Evolutionary conservation across 1,140 invertebrate species (phyloP).

Genomic region (Drosophila subpulchrella): DNA sequence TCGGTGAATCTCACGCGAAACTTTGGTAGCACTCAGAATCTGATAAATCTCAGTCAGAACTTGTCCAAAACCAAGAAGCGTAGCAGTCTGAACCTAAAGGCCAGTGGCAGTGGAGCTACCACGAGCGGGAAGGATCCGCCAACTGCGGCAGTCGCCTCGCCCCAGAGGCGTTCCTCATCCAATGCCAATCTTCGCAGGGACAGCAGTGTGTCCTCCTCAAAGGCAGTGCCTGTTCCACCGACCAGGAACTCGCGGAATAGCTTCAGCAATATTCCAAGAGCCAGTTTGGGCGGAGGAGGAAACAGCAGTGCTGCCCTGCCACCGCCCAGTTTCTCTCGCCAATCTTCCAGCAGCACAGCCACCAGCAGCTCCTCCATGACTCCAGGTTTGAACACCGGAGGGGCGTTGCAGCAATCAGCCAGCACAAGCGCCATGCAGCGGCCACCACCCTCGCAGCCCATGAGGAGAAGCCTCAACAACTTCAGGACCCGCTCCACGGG

Average conservation of each 20-base stretch:
- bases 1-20: slow-evolving; percentile 74
- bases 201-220: slow-evolving; percentile 59
- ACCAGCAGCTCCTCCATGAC: slow-evolving; percentile 54
- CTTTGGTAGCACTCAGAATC: slow-evolving; percentile 81
- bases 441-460: slow-evolving; percentile 42
- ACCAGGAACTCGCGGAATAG: slow-evolving; percentile 72
- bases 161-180: slow-evolving; percentile 70
- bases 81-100: slow-evolving; percentile 80
- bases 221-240: slow-evolving; percentile 63
- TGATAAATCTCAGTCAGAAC: slow-evolving; percentile 77
- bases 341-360: slow-evolving; percentile 73
- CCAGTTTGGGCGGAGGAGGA: slow-evolving; percentile 57
- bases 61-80: slow-evolving; percentile 80
- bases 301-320: slow-evolving; percentile 10
- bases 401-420: slow-evolving; percentile 60
- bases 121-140: slow-evolving; percentile 71
- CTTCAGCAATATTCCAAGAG: slow-evolving; percentile 83
- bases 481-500: slow-evolving; percentile 45
- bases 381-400: slow-evolving; percentile 2
- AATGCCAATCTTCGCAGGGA: slow-evolving; percentile 79
- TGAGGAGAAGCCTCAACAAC: slow-evolving; percentile 66
- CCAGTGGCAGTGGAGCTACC: slow-evolving; percentile 27
- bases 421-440: slow-evolving; percentile 66
- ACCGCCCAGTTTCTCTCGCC: slow-evolving; percentile 59
- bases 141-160: slow-evolving; percentile 11